Evolutionary conservation across 2,797 vertebrate genomes (phyloP).

Genomic region (Falco rusticolus): DNA sequence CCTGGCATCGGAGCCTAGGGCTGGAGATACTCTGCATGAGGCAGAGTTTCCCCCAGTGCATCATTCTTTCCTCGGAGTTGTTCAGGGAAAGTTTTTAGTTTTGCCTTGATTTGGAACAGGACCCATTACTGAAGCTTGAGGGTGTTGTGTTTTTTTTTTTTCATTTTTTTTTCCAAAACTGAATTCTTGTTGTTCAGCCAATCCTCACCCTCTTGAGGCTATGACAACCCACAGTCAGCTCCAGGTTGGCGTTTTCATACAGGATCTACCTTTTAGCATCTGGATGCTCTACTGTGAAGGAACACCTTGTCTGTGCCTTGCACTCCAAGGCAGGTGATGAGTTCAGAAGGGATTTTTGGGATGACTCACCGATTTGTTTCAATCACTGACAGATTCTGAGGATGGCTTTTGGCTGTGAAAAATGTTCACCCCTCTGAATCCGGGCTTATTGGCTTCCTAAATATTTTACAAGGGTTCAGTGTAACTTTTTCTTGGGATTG

Average conservation of each 20-base stretch:
- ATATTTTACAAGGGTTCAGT: background rate
- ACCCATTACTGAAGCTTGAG: background rate
- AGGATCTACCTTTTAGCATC: background rate
- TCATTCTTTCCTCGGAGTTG: constrained; percentile 8
- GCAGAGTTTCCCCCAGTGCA: background rate
- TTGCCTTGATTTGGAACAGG: background rate
- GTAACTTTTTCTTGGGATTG: background rate
- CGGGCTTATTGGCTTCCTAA: background rate
- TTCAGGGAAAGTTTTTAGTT: constrained; percentile 1
- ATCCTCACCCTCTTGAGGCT: background rate
- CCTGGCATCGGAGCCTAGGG: background rate
- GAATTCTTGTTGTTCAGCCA: background rate
- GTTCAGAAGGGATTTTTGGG: background rate
- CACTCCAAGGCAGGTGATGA: background rate
- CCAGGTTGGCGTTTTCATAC: background rate
- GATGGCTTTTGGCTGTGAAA: background rate
- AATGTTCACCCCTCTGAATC: background rate
- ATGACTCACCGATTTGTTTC: background rate
- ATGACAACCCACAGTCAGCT: background rate
- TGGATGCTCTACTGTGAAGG: background rate
- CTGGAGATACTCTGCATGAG: background rate
- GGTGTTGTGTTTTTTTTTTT: background rate
- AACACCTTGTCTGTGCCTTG: background rate
- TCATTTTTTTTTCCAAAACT: background rate
- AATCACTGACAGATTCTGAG: background rate